A percentile compares a stretch with the other conserved stretches of the same genome.
Evolutionary conservation across 1,140 invertebrate species (phyloP).

Genomic region (Halictus rubicundus): DNA sequence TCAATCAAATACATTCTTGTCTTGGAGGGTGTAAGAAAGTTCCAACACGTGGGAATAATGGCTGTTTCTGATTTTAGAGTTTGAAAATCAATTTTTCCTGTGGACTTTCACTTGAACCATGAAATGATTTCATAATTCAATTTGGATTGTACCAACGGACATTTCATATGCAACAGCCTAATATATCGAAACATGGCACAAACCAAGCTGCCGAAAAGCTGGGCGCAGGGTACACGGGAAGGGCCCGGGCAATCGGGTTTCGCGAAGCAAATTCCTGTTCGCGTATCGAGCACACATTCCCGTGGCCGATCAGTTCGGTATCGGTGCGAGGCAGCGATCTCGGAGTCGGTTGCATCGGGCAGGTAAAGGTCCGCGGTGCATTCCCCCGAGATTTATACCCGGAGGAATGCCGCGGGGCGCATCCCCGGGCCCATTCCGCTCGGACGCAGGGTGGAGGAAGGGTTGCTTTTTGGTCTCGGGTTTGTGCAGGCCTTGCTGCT

Average conservation of each 20-base stretch:
- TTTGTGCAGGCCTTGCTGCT: conserved; percentile 9
- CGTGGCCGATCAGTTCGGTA: conserved; percentile 22
- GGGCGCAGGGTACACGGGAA: too few relatives aligned
- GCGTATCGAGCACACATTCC: neutral
- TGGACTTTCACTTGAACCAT: too few relatives aligned
- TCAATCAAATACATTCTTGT: too few relatives aligned
- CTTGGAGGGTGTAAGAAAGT: too few relatives aligned
- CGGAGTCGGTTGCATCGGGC: conserved; percentile 18
- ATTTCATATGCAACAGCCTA: too few relatives aligned
- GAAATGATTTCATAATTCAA: too few relatives aligned
- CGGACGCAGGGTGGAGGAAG: conserved; percentile 16
- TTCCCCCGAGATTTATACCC: conserved; percentile 57
- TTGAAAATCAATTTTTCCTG: too few relatives aligned
- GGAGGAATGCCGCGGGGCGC: conserved; percentile 34
- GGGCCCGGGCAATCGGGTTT: neutral
- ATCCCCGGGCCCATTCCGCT: neutral
- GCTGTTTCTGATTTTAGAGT: too few relatives aligned
- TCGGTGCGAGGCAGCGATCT: conserved; percentile 9
- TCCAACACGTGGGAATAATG: too few relatives aligned
- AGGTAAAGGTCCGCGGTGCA: conserved; percentile 37
- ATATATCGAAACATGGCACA: too few relatives aligned
- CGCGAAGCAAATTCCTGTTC: neutral
- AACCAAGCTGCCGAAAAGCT: too few relatives aligned
- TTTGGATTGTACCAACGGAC: too few relatives aligned
- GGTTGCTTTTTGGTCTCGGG: conserved; percentile 36